Evolutionary conservation across 2,888 invertebrate species (phyloP), one percentile per base, ranked within the genome.

Genomic region (Willowsia nigromaculata): DNA sequence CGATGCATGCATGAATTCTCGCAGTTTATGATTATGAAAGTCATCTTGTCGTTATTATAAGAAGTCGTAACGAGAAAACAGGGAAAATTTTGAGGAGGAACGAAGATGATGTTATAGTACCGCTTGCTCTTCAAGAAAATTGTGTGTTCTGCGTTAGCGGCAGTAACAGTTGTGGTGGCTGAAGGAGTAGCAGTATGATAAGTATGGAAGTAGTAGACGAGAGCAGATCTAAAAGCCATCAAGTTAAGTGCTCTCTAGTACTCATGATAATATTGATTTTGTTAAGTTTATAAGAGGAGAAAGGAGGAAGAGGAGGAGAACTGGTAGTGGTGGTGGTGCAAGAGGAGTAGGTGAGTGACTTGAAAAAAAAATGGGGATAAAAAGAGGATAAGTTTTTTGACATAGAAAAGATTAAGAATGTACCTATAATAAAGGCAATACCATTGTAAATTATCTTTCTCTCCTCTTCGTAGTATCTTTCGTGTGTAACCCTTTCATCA

Each of bases 251-350:
- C 86, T 87, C 86, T 87, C 81, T 43, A 25, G 43, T 25, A 65
- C 81, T 87, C 86, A 81, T 87, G 81, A 74, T 81, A 81, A 87
- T 87, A 87, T 87, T 87, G 86, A 87, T 87, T 87, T 87, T 87
- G 86, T 81, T 87, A 87, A 78, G 78, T 78, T 85, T 85, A 80
- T 65, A 65, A 68, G 62, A 85, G 65, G 27, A 47, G 33, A 47
- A 43, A 25, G 15, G 50, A 27, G n/a, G 25, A 62, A 13, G 18
- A 40, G 43, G 15, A 33, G 27, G 11, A 18, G 40, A 22, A 7
- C 22, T 22, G 11, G 33, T 80, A 30, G 7, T 5, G 47, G 80
- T n/a, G 53, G 30, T 43, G 30, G 33, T 37, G 25, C 59, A 80
- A 80, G 15, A 3, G n/a, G n/a, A 78, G 30, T 30, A 53, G 80